Percentiles rank a stretch among this genome's conserved stretches.
phyloP scores from a whole-genome alignment of 2,797 vertebrate species.

The Nothura maculosa region DNA sequence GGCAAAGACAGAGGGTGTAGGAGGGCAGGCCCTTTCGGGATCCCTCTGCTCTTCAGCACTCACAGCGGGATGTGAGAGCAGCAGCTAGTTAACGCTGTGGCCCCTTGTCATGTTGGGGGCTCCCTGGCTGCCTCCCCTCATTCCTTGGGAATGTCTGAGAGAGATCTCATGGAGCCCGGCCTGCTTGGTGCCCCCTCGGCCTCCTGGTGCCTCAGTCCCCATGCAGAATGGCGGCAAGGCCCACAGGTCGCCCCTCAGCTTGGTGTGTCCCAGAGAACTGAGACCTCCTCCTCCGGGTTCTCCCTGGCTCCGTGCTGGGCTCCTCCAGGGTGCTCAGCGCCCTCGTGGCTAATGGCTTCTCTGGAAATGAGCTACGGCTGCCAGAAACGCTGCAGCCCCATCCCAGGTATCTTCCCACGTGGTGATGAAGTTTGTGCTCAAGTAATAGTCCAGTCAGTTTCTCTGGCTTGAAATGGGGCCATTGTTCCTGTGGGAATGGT shows the following conservation, averaged over 20 bases:
- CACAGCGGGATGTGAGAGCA: neutral
- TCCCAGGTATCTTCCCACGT: neutral
- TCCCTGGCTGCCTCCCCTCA: neutral
- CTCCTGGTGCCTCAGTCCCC: neutral
- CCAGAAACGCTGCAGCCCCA: neutral
- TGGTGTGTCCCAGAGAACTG: neutral
- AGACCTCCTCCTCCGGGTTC: neutral
- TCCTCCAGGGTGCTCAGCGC: neutral
- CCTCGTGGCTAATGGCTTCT: neutral
- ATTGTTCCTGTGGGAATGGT: neutral
- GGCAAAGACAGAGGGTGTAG: neutral
- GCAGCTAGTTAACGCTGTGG: neutral
- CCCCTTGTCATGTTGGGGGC: neutral
- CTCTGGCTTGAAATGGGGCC: neutral
- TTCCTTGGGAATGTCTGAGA: neutral
- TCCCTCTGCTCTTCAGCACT: neutral
- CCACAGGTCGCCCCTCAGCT: neutral
- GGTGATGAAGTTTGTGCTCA: fast-evolving
- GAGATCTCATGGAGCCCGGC: neutral
- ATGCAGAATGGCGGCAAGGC: neutral
- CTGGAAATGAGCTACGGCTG: neutral
- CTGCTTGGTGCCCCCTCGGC: neutral
- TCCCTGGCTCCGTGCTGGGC: neutral
- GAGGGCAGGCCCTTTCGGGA: neutral
- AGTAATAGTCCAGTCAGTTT: neutral